Evolutionary conservation across 2,113 vertebrate genomes (phyloP).

Genomic region (Paramormyrops kingsleyae): DNA sequence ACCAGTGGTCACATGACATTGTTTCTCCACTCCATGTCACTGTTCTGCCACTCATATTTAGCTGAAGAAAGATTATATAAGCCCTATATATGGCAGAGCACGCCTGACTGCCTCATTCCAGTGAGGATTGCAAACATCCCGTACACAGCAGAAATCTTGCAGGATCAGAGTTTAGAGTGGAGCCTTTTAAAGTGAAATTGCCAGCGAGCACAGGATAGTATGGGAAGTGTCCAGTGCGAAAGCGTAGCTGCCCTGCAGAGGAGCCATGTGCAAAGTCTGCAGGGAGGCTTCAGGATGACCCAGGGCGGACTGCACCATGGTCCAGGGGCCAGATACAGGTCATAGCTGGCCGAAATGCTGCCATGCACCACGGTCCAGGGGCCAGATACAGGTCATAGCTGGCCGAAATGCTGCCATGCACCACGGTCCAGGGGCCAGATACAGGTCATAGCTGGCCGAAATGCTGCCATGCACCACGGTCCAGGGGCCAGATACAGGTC

Average conservation of each 20-base stretch:
- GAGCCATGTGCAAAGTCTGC: not conserved
- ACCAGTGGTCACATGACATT: not conserved
- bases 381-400: too few species aligned
- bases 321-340: constrained; percentile 7
- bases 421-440: too few species aligned
- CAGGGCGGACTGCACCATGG: not conserved
- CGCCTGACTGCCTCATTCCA: too few species aligned
- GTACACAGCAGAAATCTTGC: not conserved
- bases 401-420: too few species aligned
- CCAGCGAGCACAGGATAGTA: not conserved
- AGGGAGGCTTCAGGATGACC: not conserved
- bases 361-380: too few species aligned
- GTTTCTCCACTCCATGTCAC: constrained; percentile 1
- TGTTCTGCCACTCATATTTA: not conserved
- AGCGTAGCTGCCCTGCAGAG: not conserved
- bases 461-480: not conserved
- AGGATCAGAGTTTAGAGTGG: not conserved
- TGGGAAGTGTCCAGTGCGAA: not conserved
- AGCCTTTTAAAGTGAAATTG: not conserved
- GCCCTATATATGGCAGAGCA: not conserved
- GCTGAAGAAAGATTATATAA: not conserved
- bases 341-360: not conserved
- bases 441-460: not conserved
- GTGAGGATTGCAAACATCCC: not conserved
- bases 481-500: constrained; percentile 9